Base-by-base conservation (phyloP, 2,797 vertebrate genomes). In the Megalops cyprinoides region DNA sequence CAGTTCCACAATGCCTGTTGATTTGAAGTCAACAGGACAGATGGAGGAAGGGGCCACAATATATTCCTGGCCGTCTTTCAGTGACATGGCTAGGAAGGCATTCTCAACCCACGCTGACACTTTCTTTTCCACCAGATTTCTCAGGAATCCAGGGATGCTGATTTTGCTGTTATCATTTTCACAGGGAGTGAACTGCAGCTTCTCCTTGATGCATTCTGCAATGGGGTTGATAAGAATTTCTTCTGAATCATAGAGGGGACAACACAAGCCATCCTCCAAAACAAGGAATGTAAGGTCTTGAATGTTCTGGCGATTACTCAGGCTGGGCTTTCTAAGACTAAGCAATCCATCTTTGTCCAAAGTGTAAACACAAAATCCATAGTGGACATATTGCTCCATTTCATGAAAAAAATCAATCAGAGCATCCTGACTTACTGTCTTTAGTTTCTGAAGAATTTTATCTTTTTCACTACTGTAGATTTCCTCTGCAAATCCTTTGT, bases 1-100 rank as follows among this genome's bases (percentile, higher is more conserved):
- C 34, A 86, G 79, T 65, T 90, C 86, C 9, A 90, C 73, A 37
- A 86, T 84, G 25, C 88, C 88, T 31, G 89, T 89, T 0, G 85
- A 88, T 74, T 81, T 87, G 85, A 83, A 90, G 77, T 90, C 88
- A 48, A 90, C 89, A 8, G 87, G 89, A 76, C 78, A 84, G 58
- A 90, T 71, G 1, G 51, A 51, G 49, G 84, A 67, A 1, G 84
- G 78, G 73, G 88, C 76, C 4, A 88, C 76, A 2, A 90, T 75
- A 65, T 90, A 90, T 58, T 90, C 86, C 2, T 2, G 69, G 34
- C 82, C 89, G 53, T 76, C 1, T 28, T 55, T 77, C 2, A 85
- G 60, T 39, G 55, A 83, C 48, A 76, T 58, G 1, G 82, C 82
- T 28, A 82, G 34, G 37, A 85, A 85, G 23, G 84, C 82, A 74